Evolutionary conservation across 2,113 vertebrate species (phyloP), one percentile per base, ranked within the genome.

Genomic region (Festucalex cinctus): DNA sequence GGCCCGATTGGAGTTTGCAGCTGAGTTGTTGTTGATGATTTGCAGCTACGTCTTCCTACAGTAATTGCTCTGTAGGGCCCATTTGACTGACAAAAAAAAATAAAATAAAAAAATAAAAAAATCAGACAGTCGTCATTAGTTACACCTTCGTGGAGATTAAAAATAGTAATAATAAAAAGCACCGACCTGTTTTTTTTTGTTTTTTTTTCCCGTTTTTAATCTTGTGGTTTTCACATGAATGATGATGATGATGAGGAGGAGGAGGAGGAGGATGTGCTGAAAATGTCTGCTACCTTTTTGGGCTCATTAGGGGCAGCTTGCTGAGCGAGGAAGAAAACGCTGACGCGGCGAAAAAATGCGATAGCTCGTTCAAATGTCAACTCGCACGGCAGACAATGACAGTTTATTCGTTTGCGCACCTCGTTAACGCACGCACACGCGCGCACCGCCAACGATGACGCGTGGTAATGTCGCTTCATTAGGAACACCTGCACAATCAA

Each of bases 51-150:
- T 14, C 13, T 44, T 44, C 14, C 43, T 16, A 14, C 43, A 14
- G 3, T 16, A 44, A 44, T 13, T 44, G 43, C 9, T 13, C 43
- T 14, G 10, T 14, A 44, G 43, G 10, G 3, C 14, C 14, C 43
- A 44, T 44, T 44, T 44, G 43, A 39, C 37, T 4, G 12, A 41
- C 39, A 12, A 2, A 44, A 20, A 48, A 5, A 48, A 20, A 48
- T 2, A 41, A 41, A 44, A 44, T 32, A 2, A 48, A 5, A 48
- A 20, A 48, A 3, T 5, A 41, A 44, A 44, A 2, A 2, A 13
- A 44, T 44, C 43, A 44, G 75, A 62, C 79, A 78, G 76, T 56
- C 83, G 70, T 78, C 74, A 66, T 71, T 74, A 76, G 74, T 76
- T 64, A 16, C 44, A 62, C 36, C 37, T 39, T 7, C 1, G 37